Base-by-base conservation (phyloP, 2,888 invertebrate genomes). In the Tolmerus cingulatus region DNA sequence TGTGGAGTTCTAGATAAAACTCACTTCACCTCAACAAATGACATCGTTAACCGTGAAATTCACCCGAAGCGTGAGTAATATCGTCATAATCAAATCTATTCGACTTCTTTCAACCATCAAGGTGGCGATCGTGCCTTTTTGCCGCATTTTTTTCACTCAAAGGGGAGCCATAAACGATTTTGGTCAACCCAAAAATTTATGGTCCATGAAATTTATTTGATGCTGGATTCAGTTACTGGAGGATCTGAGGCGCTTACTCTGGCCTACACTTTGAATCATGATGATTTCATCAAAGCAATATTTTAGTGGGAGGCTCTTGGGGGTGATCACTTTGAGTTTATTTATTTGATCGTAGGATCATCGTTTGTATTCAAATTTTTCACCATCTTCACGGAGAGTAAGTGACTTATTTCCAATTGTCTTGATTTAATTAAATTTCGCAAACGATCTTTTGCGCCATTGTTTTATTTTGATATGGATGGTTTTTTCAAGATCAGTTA, bases 31-130 rank as follows among this genome's bases (percentile, higher is more conserved):
- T 34, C 82, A 66, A 23, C 40, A 84, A 66, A 84, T 66, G 34
- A 34, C 66, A 40, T 66, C 82, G 66, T 84, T 84, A 84, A 66
- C 46, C 82, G 66, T 57, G 66, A 66, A 84, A 84, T 84, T 66
- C 27, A 66, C 40, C 66, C 66, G 14, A 66, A 66, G 43, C 37
- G 66, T 84, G 82, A 84, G 57, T 66, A 84, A 84, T 84, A 84
- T 84, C 34, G 40, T 40, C 82, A 37, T 66, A n/a, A 66, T 84
- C 57, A 84, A 84, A 66, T 66, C 23, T 23, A 66, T 84, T 66
- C 37, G n/a, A 37, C 19, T 57, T 84, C 43, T 46, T 46, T 79
- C 40, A n/a, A 37, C 23, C 66, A 8, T 19, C 82, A 40, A 84
- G 34, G 57, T 16, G 14, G 37, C 34, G 55, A 51, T 27, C 51